Evolutionary conservation across 37 sponge, comb jelly and placozoan species (phyloP).

Genomic region (Chondrilla cf. caribensis): DNA sequence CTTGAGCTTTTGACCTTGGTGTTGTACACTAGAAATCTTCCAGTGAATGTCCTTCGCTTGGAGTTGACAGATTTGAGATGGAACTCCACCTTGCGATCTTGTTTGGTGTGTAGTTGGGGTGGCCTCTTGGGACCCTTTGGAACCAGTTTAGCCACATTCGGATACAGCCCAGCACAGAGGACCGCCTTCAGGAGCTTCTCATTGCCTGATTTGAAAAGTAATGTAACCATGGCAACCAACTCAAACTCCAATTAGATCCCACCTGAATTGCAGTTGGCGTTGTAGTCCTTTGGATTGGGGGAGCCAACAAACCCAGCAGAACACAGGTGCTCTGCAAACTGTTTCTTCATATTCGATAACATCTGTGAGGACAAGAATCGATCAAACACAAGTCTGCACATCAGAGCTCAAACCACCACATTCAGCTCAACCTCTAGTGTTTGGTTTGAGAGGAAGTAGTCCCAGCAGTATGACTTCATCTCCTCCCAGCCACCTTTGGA

Average conservation of each 20-base stretch:
- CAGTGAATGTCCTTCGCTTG: slow-evolving; percentile 28
- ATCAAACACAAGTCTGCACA: too few relatives aligned
- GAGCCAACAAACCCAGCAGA: slow-evolving; percentile 57
- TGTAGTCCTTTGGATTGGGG: slow-evolving; percentile 35
- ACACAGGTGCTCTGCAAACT: slow-evolving; percentile 72
- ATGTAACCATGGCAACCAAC: background rate
- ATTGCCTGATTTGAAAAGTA: slow-evolving; percentile 18
- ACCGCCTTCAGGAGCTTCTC: slow-evolving; percentile 70
- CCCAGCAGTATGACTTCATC: slow-evolving; percentile 64
- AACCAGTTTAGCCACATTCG: slow-evolving; percentile 70
- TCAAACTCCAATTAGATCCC: background rate
- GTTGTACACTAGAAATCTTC: slow-evolving; percentile 69
- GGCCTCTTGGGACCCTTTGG: slow-evolving; percentile 23
- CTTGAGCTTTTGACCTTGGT: slow-evolving; percentile 40
- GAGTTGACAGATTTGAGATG: slow-evolving; percentile 78
- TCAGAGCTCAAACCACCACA: too few relatives aligned
- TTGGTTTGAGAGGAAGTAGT: slow-evolving; percentile 65
- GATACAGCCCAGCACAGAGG: slow-evolving; percentile 82
- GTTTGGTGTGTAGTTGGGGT: slow-evolving; percentile 54
- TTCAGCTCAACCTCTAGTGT: slow-evolving; percentile 75
- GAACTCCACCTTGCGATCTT: slow-evolving; percentile 57
- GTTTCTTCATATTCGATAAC: slow-evolving; percentile 65
- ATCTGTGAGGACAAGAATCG: slow-evolving; percentile 57
- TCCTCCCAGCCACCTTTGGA: background rate
- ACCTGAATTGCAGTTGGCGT: slow-evolving; percentile 66